Percentiles rank a stretch among this genome's conserved stretches.
Evolutionary conservation across 2,797 vertebrate species (phyloP).

Genomic region (Lophius americanus): DNA sequence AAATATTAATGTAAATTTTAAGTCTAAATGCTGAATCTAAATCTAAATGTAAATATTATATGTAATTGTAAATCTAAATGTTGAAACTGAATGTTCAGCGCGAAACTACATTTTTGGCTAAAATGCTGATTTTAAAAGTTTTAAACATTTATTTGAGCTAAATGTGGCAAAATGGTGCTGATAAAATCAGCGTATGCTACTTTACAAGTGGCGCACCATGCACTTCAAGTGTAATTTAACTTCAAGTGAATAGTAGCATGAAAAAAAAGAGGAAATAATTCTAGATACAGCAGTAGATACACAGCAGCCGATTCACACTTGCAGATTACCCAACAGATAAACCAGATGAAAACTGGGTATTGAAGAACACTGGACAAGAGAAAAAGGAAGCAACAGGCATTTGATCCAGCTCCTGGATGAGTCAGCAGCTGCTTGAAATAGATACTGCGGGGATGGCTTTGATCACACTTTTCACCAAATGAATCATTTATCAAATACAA

Average conservation of each 20-base stretch:
- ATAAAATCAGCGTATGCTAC: not conserved
- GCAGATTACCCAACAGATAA: conserved; percentile 16
- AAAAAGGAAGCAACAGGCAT: conserved; percentile 60
- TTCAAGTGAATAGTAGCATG: not conserved
- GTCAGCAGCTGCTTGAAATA: conserved; percentile 77
- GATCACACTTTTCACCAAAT: conserved; percentile 77
- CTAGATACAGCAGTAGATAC: not conserved
- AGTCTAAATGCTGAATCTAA: too few species aligned
- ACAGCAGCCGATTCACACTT: too few species aligned
- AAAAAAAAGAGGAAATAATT: not conserved
- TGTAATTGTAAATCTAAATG: too few species aligned
- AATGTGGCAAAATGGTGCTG: too few species aligned
- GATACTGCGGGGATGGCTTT: conserved; percentile 73
- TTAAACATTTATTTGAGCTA: too few species aligned
- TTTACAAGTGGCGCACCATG: not conserved
- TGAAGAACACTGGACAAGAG: conserved; percentile 49
- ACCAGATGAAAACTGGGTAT: conserved; percentile 25
- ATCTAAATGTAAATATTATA: too few species aligned
- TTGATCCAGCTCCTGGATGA: conserved; percentile 65
- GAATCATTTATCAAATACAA: conserved; percentile 80
- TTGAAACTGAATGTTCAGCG: too few species aligned
- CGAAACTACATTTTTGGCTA: too few species aligned
- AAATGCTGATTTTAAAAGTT: too few species aligned
- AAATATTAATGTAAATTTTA: too few species aligned
- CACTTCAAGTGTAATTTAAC: not conserved